phyloP scores from a whole-genome alignment of 2,113 vertebrate species.

The Uropsilus gracilis region DNA sequence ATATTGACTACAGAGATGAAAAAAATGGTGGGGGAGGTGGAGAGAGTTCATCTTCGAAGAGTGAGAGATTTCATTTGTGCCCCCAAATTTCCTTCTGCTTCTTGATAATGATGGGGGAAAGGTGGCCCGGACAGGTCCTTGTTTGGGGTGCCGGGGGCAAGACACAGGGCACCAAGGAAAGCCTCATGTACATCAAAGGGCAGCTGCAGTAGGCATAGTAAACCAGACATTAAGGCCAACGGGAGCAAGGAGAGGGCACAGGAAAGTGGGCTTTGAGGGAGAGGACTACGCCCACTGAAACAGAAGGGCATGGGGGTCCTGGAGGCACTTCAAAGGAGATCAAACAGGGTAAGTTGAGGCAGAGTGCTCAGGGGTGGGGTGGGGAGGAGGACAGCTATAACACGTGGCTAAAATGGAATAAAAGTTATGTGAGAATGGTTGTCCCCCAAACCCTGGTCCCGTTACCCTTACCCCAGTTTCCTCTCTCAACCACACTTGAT shows the following conservation, averaged over 20 bases:
- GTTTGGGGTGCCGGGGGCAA: background rate
- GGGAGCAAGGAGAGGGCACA: background rate
- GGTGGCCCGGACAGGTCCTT: background rate
- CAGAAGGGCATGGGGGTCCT: background rate
- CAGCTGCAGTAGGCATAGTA: background rate
- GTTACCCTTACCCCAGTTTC: background rate
- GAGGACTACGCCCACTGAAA: background rate
- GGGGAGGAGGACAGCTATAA: background rate
- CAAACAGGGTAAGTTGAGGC: background rate
- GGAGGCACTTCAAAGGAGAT: background rate
- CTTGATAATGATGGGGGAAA: background rate
- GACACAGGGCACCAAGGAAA: background rate
- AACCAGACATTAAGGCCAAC: conserved; percentile 30
- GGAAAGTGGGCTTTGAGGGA: background rate
- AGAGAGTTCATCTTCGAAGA: background rate
- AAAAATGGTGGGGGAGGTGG: background rate
- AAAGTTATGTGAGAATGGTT: background rate
- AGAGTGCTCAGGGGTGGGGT: background rate
- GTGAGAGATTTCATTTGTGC: background rate
- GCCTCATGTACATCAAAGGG: background rate
- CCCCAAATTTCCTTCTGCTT: background rate
- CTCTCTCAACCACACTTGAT: background rate
- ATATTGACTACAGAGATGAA: background rate
- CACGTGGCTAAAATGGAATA: background rate
- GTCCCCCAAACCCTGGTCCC: background rate